A percentile compares a stretch with the other conserved stretches of the same genome.
phyloP scores from a whole-genome alignment of 2,113 vertebrate species.

The Sturnus vulgaris region DNA sequence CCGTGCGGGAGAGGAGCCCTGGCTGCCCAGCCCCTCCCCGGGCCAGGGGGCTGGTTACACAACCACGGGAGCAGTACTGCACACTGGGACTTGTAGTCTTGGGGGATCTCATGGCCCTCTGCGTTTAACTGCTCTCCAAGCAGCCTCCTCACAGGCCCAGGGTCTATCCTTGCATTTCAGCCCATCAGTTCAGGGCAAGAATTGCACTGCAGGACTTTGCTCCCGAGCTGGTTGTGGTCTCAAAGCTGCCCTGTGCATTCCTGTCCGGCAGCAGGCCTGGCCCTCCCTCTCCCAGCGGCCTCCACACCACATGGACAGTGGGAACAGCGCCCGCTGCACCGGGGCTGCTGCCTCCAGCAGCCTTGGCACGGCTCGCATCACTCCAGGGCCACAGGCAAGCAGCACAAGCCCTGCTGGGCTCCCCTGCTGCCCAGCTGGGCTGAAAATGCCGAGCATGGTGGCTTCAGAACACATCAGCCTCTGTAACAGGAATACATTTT shows the following conservation, averaged over 20 bases:
- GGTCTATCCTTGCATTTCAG: too few species aligned
- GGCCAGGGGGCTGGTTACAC: neutral
- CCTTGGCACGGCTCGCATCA: neutral
- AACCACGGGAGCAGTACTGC: neutral
- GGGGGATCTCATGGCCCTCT: accelerated
- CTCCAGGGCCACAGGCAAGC: accelerated
- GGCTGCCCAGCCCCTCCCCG: neutral
- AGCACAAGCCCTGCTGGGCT: accelerated
- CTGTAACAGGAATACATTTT: accelerated
- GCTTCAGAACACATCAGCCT: neutral
- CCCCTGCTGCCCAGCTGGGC: accelerated
- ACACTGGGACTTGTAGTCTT: neutral
- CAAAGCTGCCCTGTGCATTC: neutral
- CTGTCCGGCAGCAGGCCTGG: accelerated
- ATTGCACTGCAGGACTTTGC: accelerated
- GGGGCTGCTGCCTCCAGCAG: neutral
- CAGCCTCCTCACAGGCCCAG: neutral
- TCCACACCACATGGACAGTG: accelerated
- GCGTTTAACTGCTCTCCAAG: accelerated
- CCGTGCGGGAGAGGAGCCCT: accelerated
- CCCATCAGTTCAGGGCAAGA: neutral
- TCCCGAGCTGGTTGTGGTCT: accelerated
- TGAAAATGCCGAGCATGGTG: accelerated
- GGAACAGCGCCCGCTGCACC: neutral
- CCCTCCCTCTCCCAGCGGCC: neutral